Evolutionary conservation across 1,140 invertebrate genomes (phyloP).

Genomic region (Galendromus occidentalis): DNA sequence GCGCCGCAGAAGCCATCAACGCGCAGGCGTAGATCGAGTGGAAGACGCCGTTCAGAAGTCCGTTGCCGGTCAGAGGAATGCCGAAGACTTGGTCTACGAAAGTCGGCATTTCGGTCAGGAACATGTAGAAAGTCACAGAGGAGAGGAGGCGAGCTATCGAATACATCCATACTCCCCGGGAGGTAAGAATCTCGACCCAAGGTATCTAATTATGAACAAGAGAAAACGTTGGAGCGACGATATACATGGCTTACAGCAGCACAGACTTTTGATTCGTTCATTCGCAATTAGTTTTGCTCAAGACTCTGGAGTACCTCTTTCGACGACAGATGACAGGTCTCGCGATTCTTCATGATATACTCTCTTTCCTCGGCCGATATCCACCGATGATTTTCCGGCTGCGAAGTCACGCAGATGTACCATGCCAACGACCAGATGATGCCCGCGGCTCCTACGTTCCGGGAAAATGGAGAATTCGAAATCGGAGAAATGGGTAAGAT

Average conservation of each 20-base stretch:
- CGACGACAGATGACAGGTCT: not conserved
- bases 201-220: not conserved
- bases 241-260: too few relatives aligned
- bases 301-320: slow-evolving; percentile 38
- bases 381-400: slow-evolving; percentile 6
- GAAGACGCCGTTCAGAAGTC: not conserved
- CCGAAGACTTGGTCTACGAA: not conserved
- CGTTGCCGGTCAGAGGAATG: not conserved
- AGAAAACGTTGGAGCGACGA: too few relatives aligned
- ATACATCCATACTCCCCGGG: not conserved
- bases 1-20: not conserved
- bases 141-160: not conserved
- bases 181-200: not conserved
- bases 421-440: not conserved
- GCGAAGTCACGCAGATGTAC: not conserved
- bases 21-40: not conserved
- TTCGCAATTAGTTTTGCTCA: too few relatives aligned
- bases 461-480: too few relatives aligned
- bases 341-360: not conserved
- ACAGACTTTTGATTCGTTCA: too few relatives aligned
- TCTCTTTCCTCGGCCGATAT: not conserved
- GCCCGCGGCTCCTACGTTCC: not conserved
- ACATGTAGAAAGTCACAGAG: not conserved
- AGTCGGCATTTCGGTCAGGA: not conserved
- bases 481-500: too few relatives aligned